Conservation (phyloP, 2,113 vertebrate species). For the Macrotis lagotis region DNA sequence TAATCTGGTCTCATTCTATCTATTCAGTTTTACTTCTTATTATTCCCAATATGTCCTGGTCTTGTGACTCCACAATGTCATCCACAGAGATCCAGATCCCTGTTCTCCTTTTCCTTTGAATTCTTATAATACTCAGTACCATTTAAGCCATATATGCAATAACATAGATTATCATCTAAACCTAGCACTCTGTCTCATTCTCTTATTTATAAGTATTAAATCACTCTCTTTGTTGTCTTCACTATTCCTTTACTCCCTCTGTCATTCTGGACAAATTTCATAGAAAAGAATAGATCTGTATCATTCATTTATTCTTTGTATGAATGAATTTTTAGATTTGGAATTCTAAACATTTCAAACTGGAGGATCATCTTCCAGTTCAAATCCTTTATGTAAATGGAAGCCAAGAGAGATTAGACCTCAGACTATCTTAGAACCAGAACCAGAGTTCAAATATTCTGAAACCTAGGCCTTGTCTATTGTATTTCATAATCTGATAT, state of each 20-base stretch:
- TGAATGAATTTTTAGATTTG: not conserved
- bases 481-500: not conserved
- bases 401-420: not conserved
- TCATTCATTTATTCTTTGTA: not conserved
- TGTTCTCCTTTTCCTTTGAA: not conserved
- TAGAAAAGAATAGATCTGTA: not conserved
- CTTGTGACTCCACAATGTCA: not conserved
- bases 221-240: not conserved
- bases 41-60: not conserved
- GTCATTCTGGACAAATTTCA: not conserved
- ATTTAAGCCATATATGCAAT: no score
- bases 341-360: not conserved
- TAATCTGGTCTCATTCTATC: not conserved
- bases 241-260: not conserved
- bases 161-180: not conserved
- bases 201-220: not conserved
- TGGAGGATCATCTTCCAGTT: no score
- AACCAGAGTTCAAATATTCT: not conserved
- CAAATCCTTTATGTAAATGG: not conserved
- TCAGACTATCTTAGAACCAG: not conserved
- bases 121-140: not conserved
- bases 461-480: not conserved
- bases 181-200: not conserved
- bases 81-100: not conserved
- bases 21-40: not conserved